A percentile compares a stretch with the other conserved stretches of the same genome.
phyloP scores from a whole-genome alignment of 2,888 invertebrate genomes.

The Andricus curvator region DNA sequence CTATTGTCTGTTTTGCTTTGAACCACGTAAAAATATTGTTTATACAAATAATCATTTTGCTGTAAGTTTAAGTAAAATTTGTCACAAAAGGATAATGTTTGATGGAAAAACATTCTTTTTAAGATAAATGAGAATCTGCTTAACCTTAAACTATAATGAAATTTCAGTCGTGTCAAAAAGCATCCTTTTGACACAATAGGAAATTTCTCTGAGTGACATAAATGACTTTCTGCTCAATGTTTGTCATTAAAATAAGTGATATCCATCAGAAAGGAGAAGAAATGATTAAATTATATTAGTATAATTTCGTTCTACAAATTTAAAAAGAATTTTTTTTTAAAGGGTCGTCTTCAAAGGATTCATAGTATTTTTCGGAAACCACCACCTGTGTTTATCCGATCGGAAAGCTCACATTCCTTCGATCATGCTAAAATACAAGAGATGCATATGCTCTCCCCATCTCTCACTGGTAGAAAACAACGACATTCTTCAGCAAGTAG shows the following conservation, averaged over 20 bases:
- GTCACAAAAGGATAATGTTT: no score
- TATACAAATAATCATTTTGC: no score
- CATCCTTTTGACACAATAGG: no score
- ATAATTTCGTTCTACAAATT: background rate
- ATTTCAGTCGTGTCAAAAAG: no score
- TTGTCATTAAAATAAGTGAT: background rate
- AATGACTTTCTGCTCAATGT: no score
- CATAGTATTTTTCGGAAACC: background rate
- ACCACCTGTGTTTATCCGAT: background rate
- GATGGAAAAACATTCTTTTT: no score
- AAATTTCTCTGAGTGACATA: no score
- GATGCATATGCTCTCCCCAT: background rate
- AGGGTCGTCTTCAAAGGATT: background rate
- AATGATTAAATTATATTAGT: background rate
- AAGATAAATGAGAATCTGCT: no score
- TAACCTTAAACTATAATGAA: no score
- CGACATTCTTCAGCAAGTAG: conserved; percentile 67
- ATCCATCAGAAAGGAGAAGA: background rate
- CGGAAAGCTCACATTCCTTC: conserved; percentile 8
- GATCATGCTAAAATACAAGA: background rate
- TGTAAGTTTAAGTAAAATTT: no score
- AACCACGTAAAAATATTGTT: no score
- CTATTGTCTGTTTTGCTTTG: no score
- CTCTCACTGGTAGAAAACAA: conserved; percentile 44
- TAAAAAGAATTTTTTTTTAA: background rate